Conservation (phyloP, 2,797 vertebrate species). For the Sphenopsis melanotis region DNA sequence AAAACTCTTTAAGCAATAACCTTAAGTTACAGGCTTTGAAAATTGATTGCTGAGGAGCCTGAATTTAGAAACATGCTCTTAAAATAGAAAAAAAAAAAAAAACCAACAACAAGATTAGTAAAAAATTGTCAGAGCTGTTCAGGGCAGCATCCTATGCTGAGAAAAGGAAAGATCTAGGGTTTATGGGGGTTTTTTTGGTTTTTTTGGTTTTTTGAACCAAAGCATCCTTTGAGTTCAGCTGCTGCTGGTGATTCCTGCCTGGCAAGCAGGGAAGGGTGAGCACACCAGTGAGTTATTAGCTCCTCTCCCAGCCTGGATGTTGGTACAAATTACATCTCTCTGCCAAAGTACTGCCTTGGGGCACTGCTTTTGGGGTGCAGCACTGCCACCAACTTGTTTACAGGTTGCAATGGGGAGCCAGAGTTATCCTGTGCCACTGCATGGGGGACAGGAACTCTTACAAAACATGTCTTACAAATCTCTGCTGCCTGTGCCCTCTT, state of each 20-base stretch:
- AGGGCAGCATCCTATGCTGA: not conserved
- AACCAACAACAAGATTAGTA: rapidly evolving
- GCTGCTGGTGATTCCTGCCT: not conserved
- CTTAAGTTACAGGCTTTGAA: not conserved
- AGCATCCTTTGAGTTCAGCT: not conserved
- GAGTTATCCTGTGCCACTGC: not conserved
- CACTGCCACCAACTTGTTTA: not conserved
- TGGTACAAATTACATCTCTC: not conserved
- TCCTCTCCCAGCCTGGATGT: not conserved
- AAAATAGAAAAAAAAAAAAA: not conserved
- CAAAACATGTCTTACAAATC: not conserved
- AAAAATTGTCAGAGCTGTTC: not conserved
- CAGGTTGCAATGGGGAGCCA: not conserved
- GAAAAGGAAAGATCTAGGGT: not conserved
- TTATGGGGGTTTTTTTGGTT: rapidly evolving
- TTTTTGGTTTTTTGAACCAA: not conserved
- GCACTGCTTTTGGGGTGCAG: not conserved
- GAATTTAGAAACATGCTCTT: not conserved
- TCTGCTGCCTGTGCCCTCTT: not conserved
- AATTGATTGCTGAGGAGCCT: not conserved
- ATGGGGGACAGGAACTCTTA: not conserved
- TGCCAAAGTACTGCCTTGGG: not conserved
- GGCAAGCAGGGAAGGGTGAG: not conserved
- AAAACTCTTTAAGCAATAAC: not conserved
- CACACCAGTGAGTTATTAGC: not conserved